Percentiles rank a stretch among this genome's conserved stretches.
Conservation (phyloP, 2,888 invertebrate species). For the Drosophila suboccidentalis region DNA sequence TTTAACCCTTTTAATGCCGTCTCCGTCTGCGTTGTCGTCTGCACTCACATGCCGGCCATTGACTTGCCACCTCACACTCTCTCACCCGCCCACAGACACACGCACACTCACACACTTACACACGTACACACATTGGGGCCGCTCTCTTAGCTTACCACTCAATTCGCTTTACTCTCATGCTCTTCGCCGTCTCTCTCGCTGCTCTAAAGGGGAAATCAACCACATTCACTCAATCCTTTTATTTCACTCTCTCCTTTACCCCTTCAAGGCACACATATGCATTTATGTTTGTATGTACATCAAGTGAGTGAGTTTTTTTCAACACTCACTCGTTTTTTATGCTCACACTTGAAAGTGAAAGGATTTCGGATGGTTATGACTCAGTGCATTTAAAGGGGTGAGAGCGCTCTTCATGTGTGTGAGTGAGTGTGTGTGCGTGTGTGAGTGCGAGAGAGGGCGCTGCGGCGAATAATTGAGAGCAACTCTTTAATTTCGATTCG, state of each 20-base stretch:
- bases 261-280: conserved; percentile 42
- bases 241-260: conserved; percentile 38
- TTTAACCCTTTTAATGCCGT: conserved; percentile 84
- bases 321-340: conserved; percentile 55
- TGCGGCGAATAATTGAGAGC: conserved; percentile 61
- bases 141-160: conserved; percentile 49
- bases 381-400: conserved; percentile 57
- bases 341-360: conserved; percentile 69
- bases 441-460: conserved; percentile 3
- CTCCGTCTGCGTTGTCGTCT: conserved; percentile 78
- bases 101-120: conserved; percentile 22
- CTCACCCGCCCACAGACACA: conserved; percentile 8
- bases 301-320: conserved; percentile 61
- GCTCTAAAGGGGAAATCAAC: conserved; percentile 55
- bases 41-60: conserved; percentile 66
- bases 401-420: conserved; percentile 51
- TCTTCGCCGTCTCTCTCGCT: conserved; percentile 47
- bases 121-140: conserved; percentile 36
- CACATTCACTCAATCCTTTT: conserved; percentile 53
- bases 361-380: conserved; percentile 46
- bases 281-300: conserved; percentile 9
- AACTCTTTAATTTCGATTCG: conserved; percentile 66
- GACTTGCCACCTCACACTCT: conserved; percentile 51
- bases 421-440: conserved; percentile 37
- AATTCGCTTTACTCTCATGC: conserved; percentile 44